These are phyloP conservation scores for Pongo pygmaeus DNA, from an alignment of 2,113 vertebrate genomes.

Conservation along the genomic window DNA sequence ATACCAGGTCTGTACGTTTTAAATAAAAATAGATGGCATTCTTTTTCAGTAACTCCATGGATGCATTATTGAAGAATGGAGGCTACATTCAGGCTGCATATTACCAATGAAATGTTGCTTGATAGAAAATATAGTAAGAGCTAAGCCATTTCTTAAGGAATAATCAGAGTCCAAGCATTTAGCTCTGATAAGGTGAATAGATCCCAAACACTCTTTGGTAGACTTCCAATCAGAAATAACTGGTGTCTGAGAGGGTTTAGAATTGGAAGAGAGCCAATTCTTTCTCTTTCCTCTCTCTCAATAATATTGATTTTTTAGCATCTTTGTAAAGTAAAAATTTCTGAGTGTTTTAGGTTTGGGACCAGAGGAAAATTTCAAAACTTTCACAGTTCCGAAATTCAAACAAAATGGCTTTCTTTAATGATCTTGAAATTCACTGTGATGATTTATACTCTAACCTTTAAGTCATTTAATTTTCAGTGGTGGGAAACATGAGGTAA, in stretches of 20 bases:
- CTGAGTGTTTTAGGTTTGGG: neutral
- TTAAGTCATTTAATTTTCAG: conserved; percentile 58
- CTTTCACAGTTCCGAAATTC: conserved; percentile 36
- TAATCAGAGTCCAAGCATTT: conserved; percentile 24
- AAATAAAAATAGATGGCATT: conserved; percentile 41
- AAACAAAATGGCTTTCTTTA: conserved; percentile 44
- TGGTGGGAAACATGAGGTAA: conserved; percentile 47
- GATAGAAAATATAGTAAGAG: neutral
- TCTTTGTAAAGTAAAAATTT: conserved; percentile 23
- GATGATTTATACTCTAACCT: conserved; percentile 53
- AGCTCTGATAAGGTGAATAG: conserved; percentile 8
- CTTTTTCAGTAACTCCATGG: conserved; percentile 13
- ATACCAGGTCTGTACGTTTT: neutral
- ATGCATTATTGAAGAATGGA: conserved; percentile 4
- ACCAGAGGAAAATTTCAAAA: conserved; percentile 28
- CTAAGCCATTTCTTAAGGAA: neutral
- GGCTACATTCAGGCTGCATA: neutral
- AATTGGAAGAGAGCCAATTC: neutral
- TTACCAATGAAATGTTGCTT: conserved; percentile 42
- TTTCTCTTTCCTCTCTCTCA: neutral
- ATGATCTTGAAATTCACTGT: conserved; percentile 37
- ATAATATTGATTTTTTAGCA: conserved; percentile 1
- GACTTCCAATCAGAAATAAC: conserved; percentile 42
- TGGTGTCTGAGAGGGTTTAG: neutral
- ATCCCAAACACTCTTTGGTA: neutral